Percentiles rank a stretch among this genome's conserved stretches.
phyloP scores from a whole-genome alignment of 2,797 vertebrate species.

The Sebastes hubbsi region DNA sequence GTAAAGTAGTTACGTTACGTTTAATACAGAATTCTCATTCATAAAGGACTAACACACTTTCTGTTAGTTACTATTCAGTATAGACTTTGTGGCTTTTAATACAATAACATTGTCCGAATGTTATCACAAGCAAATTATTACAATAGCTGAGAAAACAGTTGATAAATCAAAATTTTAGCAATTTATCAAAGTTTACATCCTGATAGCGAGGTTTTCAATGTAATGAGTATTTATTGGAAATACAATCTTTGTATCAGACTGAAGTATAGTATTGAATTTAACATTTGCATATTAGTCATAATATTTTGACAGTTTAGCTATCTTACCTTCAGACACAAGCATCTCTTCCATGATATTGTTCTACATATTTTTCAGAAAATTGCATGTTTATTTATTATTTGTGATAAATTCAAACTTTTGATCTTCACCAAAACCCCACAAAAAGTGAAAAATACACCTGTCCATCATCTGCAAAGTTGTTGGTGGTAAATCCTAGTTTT shows the following conservation, averaged over 20 bases:
- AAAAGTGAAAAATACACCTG: neutral
- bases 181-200: neutral
- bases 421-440: neutral
- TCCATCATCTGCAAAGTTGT: slow-evolving; percentile 1
- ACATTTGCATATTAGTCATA: neutral
- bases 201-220: neutral
- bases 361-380: neutral
- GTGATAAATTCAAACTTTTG: neutral
- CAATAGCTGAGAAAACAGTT: neutral
- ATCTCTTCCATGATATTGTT: neutral
- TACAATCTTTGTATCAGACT: neutral
- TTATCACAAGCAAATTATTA: neutral
- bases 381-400: neutral
- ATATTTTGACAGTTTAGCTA: neutral
- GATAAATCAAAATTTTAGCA: neutral
- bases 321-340: neutral
- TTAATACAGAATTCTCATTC: neutral
- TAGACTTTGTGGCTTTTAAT: neutral
- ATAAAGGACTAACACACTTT: neutral
- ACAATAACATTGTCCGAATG: neutral
- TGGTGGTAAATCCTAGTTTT: neutral
- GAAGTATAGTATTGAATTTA: neutral
- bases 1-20: neutral
- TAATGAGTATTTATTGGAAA: neutral
- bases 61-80: neutral